Base-by-base conservation (phyloP, 2,113 vertebrate genomes). In the Corydoras maculifer region DNA sequence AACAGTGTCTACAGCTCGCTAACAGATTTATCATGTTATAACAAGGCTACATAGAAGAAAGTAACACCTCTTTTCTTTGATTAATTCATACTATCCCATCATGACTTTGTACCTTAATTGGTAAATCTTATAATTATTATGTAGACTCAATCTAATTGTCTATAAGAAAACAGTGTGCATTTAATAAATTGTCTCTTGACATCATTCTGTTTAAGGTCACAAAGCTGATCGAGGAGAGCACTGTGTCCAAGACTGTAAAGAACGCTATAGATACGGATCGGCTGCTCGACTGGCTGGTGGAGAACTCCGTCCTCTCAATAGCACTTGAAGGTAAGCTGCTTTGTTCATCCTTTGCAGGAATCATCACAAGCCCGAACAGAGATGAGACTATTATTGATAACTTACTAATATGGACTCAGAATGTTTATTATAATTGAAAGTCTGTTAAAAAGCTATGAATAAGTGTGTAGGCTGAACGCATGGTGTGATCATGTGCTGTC, bases 201-300 rank as follows among this genome's bases (percentile, higher is more conserved):
- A 82, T 14, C 85, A 11, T 79, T 66, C 58, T 77, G 29, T 55
- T 50, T 79, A 81, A 99, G 97, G 97, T 99, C 79, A 98, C 97
- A 0, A 98, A 98, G 85, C 87, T 99, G 70, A 98, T 99, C 82
- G 97, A 99, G 83, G 97, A 99, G 84, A 99, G 97, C 83, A 98
- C 97, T 4, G 91, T 98, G 78, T 94, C 97, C 14, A 98, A 98
- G 81, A 96, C 95, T 0, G 95, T 98, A 85, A 98, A 98, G 86
- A 98, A 97, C 30, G 96, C 97, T 65, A 99, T 99, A 66, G 97
- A 98, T 82, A 94, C 96, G 4, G 97, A 99, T 80, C 87, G 94
- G 65, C 83, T 99, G 8, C 85, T 99, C 25, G 95, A 98, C 58
- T 99, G 97, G 97, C 91, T 99, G 0, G 97, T 98, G 69, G 96